Evolutionary conservation across 2,888 invertebrate genomes (phyloP).

Genomic region (Sympetrum striolatum): DNA sequence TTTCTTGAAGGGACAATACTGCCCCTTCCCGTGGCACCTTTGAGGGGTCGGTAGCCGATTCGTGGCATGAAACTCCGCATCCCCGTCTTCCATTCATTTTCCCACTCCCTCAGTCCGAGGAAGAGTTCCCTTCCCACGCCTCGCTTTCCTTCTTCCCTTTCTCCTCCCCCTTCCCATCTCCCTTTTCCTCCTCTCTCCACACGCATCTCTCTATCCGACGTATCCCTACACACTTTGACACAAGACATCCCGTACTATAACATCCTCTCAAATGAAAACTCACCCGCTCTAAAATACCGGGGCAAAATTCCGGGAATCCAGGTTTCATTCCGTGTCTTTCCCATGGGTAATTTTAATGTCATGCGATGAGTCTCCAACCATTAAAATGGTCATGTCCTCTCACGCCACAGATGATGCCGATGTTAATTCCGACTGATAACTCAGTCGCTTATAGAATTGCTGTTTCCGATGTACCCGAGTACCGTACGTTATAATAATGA

Average conservation of each 20-base stretch:
- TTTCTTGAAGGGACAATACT: background rate
- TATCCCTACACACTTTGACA: background rate
- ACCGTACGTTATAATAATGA: too few relatives aligned
- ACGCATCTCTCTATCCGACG: background rate
- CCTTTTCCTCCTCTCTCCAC: background rate
- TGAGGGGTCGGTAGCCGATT: background rate
- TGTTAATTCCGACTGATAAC: too few relatives aligned
- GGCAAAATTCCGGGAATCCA: too few relatives aligned
- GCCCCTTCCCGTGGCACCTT: background rate
- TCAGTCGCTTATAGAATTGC: too few relatives aligned
- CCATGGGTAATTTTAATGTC: too few relatives aligned
- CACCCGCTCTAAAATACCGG: background rate
- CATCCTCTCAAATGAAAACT: background rate
- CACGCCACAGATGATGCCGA: background rate
- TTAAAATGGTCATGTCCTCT: background rate
- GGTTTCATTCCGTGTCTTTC: too few relatives aligned
- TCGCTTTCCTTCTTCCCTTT: background rate
- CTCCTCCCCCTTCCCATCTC: background rate
- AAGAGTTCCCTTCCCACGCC: background rate
- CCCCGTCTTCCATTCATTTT: conserved; percentile 23
- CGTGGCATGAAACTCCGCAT: background rate
- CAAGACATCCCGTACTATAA: background rate
- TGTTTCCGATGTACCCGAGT: too few relatives aligned
- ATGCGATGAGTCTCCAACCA: background rate
- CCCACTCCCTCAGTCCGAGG: conserved; percentile 13